Evolutionary conservation across 1,140 invertebrate species (phyloP).

Genomic region (Cepaea nemoralis): DNA sequence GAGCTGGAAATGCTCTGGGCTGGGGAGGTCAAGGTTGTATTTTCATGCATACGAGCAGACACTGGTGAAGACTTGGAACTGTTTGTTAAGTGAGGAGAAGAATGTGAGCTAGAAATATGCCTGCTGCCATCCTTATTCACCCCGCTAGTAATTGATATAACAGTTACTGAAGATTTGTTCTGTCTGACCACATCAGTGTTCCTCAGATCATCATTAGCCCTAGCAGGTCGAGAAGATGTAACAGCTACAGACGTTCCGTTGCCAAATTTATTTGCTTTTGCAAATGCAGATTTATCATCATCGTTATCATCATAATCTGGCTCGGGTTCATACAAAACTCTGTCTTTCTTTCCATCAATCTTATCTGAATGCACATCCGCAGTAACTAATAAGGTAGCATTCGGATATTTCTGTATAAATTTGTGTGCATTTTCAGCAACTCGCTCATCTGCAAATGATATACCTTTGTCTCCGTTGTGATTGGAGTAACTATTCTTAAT

Average conservation of each 20-base stretch:
- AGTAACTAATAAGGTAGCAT: conserved; percentile 66
- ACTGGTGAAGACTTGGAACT: conserved; percentile 8
- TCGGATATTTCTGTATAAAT: conserved; percentile 67
- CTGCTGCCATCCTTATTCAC: conserved; percentile 20
- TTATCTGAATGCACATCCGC: conserved; percentile 57
- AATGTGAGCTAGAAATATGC: background rate
- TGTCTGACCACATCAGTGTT: conserved; percentile 2
- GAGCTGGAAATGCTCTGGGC: conserved; percentile 26
- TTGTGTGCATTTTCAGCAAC: conserved; percentile 61
- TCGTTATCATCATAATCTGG: conserved; percentile 67
- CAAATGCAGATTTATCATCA: conserved; percentile 44
- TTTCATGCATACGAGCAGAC: conserved; percentile 1
- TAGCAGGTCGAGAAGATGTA: background rate
- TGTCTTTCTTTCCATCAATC: conserved; percentile 25
- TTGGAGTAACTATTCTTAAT: background rate
- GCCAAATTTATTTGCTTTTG: background rate
- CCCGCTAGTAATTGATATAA: conserved; percentile 56
- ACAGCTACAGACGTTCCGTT: background rate
- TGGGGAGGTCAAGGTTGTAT: conserved; percentile 36
- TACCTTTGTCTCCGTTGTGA: conserved; percentile 38
- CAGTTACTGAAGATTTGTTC: conserved; percentile 49
- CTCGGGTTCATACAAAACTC: conserved; percentile 57
- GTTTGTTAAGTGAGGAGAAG: background rate
- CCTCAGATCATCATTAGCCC: too few species aligned
- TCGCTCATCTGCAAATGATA: conserved; percentile 66